Percentiles rank a stretch among this genome's conserved stretches.
These are phyloP conservation scores for Salticus scenicus DNA, from an alignment of 2,888 invertebrate genomes.

Conservation along the genomic window DNA sequence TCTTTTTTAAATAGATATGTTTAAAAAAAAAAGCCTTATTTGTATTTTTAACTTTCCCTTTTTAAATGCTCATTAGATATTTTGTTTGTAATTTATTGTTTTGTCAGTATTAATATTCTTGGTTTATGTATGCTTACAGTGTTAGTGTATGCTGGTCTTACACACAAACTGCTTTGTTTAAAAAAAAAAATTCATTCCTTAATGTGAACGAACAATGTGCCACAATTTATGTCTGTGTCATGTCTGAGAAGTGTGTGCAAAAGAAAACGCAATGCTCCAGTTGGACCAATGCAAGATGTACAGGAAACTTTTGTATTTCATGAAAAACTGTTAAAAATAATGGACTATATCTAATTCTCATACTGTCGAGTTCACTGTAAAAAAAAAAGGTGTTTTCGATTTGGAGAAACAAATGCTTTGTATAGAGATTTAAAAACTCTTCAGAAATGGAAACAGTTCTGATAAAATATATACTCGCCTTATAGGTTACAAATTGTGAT, in stretches of 20 bases:
- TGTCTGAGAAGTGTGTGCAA: constrained; percentile 51
- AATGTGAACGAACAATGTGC: constrained; percentile 69
- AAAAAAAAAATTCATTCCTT: constrained; percentile 49
- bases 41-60: constrained; percentile 8
- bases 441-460: constrained; percentile 54
- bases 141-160: constrained; percentile 69
- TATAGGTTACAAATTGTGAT: constrained; percentile 68
- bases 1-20: constrained; percentile 2
- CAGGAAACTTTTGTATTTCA: constrained; percentile 60
- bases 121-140: constrained; percentile 50
- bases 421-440: constrained; percentile 47
- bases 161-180: constrained; percentile 49
- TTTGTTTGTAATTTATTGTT: constrained; percentile 61
- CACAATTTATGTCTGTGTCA: constrained; percentile 70
- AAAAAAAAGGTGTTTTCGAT: constrained; percentile 45
- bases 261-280: constrained; percentile 35
- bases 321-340: constrained; percentile 29
- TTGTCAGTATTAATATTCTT: constrained; percentile 63
- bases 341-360: constrained; percentile 57
- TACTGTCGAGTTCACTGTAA: constrained; percentile 37
- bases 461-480: constrained; percentile 54
- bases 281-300: constrained; percentile 69
- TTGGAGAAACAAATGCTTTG: constrained; percentile 46
- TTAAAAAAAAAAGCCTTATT: constrained; percentile 26
- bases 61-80: constrained; percentile 22